These are phyloP conservation scores for Atta texana DNA, from an alignment of 1,140 invertebrate genomes.

Conservation along the genomic window DNA sequence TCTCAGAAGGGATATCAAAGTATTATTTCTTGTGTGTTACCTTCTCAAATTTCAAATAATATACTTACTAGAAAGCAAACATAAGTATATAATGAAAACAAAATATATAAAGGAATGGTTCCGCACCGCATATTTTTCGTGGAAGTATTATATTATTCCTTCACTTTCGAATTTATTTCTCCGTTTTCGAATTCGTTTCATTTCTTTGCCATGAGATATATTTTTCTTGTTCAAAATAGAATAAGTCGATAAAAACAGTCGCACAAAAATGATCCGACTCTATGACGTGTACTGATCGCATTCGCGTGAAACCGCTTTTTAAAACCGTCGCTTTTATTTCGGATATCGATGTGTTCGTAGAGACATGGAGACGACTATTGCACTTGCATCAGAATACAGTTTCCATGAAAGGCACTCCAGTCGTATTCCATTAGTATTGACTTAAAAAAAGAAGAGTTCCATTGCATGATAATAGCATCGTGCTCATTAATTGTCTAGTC, in stretches of 20 bases:
- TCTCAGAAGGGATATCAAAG: neutral
- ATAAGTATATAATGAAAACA: neutral
- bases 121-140: neutral
- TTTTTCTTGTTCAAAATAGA: neutral
- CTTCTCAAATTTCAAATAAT: slow-evolving; percentile 4
- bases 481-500: slow-evolving; percentile 17
- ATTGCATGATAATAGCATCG: slow-evolving; percentile 5
- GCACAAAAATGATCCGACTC: slow-evolving; percentile 50
- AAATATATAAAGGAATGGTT: neutral
- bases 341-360: slow-evolving; percentile 15
- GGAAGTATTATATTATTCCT: neutral
- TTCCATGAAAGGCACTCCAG: neutral
- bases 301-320: slow-evolving; percentile 48
- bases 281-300: slow-evolving; percentile 37
- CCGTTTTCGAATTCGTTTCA: slow-evolving; percentile 11
- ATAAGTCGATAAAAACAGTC: slow-evolving; percentile 51
- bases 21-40: slow-evolving; percentile 11
- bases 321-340: slow-evolving; percentile 47
- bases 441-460: slow-evolving; percentile 2
- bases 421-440: neutral
- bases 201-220: neutral
- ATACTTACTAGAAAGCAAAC: neutral
- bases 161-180: slow-evolving; percentile 10
- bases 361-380: slow-evolving; percentile 18
- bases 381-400: slow-evolving; percentile 6